phyloP scores from a whole-genome alignment of 1,140 invertebrate species.

The Leptinotarsa lineolata region DNA sequence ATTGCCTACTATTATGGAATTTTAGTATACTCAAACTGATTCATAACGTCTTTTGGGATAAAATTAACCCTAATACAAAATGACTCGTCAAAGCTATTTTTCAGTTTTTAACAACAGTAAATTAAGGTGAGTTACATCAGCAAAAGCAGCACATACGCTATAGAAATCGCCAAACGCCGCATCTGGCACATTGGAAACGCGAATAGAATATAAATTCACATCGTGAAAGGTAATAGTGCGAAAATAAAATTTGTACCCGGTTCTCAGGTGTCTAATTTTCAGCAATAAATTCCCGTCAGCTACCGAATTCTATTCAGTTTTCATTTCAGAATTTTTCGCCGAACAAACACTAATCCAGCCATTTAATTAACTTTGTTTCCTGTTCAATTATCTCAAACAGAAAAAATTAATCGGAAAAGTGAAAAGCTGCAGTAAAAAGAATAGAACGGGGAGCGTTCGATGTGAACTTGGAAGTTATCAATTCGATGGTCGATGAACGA shows the following conservation, averaged over 20 bases:
- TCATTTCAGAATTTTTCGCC: neutral
- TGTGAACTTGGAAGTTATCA: no score
- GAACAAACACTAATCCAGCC: neutral
- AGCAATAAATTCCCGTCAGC: neutral
- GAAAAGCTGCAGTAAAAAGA: neutral
- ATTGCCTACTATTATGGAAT: no score
- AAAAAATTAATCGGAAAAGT: neutral
- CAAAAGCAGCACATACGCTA: no score
- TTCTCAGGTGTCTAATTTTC: neutral
- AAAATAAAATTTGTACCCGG: neutral
- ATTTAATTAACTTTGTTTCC: conserved; percentile 7
- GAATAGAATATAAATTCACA: neutral
- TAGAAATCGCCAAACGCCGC: neutral
- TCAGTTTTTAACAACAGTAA: no score
- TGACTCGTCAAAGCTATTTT: no score
- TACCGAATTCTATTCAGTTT: neutral
- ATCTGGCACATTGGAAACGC: conserved; percentile 5
- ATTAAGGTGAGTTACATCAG: no score
- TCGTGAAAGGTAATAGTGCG: neutral
- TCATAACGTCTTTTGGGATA: no score
- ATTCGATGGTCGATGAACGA: no score
- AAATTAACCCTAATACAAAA: no score
- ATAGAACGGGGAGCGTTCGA: no score
- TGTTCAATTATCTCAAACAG: neutral
- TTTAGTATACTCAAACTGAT: no score